Conservation (phyloP, 2,888 invertebrate genomes). For the Reticulitermes lucifugus region DNA sequence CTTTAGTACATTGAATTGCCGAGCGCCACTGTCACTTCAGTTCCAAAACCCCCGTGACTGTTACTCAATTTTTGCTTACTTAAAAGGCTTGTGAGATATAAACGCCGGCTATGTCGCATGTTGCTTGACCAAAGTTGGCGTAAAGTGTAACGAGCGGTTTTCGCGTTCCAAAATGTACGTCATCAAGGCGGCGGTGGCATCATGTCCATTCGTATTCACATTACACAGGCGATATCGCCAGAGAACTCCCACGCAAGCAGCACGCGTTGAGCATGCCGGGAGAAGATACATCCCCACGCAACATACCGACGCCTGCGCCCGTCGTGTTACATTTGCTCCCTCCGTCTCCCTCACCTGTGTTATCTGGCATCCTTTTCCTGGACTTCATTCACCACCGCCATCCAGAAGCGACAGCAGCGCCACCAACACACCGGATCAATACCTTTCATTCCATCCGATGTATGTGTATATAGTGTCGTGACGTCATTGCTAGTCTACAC, state of each 20-base stretch:
- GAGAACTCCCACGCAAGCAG: conserved; percentile 11
- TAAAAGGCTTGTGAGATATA: background rate
- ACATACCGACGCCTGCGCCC: background rate
- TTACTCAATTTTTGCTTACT: background rate
- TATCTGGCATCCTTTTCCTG: conserved; percentile 22
- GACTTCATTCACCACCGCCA: conserved; percentile 39
- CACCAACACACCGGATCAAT: conserved; percentile 58
- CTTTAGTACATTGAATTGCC: background rate
- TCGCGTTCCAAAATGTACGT: background rate
- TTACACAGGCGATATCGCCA: background rate
- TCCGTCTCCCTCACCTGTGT: background rate
- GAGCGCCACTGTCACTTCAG: conserved; percentile 8
- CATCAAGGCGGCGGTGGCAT: background rate
- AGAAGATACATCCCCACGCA: conserved; percentile 17
- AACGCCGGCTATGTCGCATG: background rate
- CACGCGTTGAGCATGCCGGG: conserved; percentile 22
- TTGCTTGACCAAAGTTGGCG: no score
- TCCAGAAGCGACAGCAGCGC: conserved; percentile 48
- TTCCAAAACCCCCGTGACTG: conserved; percentile 6
- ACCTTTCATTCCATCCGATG: conserved; percentile 51
- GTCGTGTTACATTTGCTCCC: background rate
- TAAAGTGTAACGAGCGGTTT: no score
- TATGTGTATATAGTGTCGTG: conserved; percentile 52
- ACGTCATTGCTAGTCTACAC: conserved; percentile 53
- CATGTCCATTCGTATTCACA: background rate